Evolutionary conservation across 2,888 invertebrate genomes (phyloP).

Genomic region (Tinea semifulvella): DNA sequence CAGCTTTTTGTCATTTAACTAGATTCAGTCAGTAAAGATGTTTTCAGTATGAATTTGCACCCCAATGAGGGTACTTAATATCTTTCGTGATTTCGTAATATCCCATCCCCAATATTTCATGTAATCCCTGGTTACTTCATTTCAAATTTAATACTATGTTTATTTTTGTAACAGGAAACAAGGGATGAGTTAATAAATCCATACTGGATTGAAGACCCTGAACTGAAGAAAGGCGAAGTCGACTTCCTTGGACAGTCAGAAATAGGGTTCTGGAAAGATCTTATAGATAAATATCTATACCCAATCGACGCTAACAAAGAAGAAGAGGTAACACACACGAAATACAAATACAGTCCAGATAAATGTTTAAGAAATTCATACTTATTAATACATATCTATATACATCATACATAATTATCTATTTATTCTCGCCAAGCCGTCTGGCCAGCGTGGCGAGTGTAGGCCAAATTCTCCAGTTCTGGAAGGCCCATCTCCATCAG

Average conservation of each 20-base stretch:
- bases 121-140: too few relatives aligned
- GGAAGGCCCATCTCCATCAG: too few relatives aligned
- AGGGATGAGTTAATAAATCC: constrained; percentile 91
- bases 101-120: too few relatives aligned
- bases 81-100: too few relatives aligned
- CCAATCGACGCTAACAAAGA: constrained; percentile 93
- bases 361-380: not conserved
- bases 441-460: too few relatives aligned
- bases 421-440: too few relatives aligned
- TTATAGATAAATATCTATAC: constrained; percentile 92
- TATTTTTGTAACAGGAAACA: constrained; percentile 54
- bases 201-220: constrained; percentile 93
- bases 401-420: not conserved
- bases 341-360: too few relatives aligned
- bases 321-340: constrained; percentile 77
- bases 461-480: too few relatives aligned
- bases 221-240: constrained; percentile 88
- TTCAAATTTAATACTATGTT: not conserved
- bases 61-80: too few relatives aligned
- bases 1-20: too few relatives aligned
- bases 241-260: constrained; percentile 88
- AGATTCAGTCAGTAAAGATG: too few relatives aligned
- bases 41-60: too few relatives aligned
- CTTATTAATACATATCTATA: not conserved
- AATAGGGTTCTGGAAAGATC: constrained; percentile 91